Base-by-base conservation (phyloP, 2,797 vertebrate species). In the Aplochiton taeniatus region DNA sequence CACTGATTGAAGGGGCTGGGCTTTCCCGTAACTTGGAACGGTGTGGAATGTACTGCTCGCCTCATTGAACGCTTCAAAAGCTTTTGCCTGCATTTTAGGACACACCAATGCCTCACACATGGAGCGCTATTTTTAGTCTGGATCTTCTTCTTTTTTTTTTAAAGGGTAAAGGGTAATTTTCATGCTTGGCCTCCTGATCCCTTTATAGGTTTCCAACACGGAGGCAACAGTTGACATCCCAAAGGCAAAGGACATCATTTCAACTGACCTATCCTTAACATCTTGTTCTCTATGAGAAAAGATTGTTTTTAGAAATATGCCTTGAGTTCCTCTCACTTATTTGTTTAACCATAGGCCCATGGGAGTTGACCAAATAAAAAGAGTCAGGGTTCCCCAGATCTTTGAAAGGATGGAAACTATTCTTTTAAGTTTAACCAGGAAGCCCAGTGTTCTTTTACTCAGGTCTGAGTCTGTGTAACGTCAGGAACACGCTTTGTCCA, bases 81-180 rank as follows among this genome's bases (percentile, higher is more conserved):
- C 57, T 31, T 56, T 70, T n/a, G 11, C 61, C 11, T 16, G 63
- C 58, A 18, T 69, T 67, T 45, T 71, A 60, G 65, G 74, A 71
- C 73, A 68, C 45, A 71, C 68, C 63, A 67, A 68, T 61, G 74
- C 49, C 68, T 66, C 66, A 72, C 57, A 71, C 54, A 69, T 56
- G 64, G 50, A 17, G 51, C 18, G 70, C 82, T 89, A 89, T 86
- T 85, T 89, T 86, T 88, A 85, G 85, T 54, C 69, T 50, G 51
- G 59, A 63, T 64, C 67, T 64, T 31, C 55, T 16, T 64, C 67
- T 64, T 31, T 58, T 16, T 59, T 31, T 31, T 31, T 31, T 6
- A 31, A 31, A 64, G 70, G 69, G 54, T 74, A 46, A 53, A 63
- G 62, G 77, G 71, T 82, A 76, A 58, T 45, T 63, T 56, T 48